Conservation (phyloP, 1,140 invertebrate species). For the Steinernema feltiae region DNA sequence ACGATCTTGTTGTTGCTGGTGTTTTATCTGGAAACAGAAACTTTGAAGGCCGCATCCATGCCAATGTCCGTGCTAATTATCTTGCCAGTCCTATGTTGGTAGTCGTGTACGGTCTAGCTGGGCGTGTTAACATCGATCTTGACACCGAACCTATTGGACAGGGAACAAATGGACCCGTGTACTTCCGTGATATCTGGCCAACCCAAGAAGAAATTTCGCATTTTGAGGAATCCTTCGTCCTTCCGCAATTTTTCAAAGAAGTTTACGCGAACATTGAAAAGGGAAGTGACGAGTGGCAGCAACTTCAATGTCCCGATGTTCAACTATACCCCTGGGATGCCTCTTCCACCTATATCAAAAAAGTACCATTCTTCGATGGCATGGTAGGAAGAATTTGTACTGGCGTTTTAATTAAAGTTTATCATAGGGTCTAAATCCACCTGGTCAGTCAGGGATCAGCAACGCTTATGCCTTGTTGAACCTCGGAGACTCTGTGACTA, state of each 20-base stretch:
- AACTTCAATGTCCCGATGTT: conserved; percentile 71
- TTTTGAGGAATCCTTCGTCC: conserved; percentile 80
- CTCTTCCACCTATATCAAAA: conserved; percentile 88
- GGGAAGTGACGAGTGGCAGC: conserved; percentile 80
- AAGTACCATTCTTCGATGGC: conserved; percentile 87
- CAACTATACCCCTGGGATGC: conserved; percentile 85
- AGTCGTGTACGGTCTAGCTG: conserved; percentile 91
- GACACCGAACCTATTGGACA: conserved; percentile 77
- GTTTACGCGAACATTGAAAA: conserved; percentile 71
- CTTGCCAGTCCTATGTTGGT: conserved; percentile 87
- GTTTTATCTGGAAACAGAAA: conserved; percentile 93
- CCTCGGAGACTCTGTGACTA: conserved; percentile 63
- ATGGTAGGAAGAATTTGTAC: conserved; percentile 66
- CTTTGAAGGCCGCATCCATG: conserved; percentile 94
- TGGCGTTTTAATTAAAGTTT: conserved; percentile 21
- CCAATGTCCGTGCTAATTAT: conserved; percentile 89
- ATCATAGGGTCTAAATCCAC: conserved; percentile 60
- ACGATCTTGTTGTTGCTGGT: conserved; percentile 84
- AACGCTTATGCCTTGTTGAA: conserved; percentile 75
- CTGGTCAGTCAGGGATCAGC: conserved; percentile 58
- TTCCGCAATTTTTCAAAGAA: conserved; percentile 94
- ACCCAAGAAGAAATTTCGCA: conserved; percentile 74
- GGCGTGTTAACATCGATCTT: conserved; percentile 87
- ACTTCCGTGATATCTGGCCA: conserved; percentile 89
- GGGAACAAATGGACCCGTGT: conserved; percentile 63